phyloP scores from a whole-genome alignment of 30 jellyfish, hydroid and myxozoan genomes.

The Calvadosia cruxmelitensis region DNA sequence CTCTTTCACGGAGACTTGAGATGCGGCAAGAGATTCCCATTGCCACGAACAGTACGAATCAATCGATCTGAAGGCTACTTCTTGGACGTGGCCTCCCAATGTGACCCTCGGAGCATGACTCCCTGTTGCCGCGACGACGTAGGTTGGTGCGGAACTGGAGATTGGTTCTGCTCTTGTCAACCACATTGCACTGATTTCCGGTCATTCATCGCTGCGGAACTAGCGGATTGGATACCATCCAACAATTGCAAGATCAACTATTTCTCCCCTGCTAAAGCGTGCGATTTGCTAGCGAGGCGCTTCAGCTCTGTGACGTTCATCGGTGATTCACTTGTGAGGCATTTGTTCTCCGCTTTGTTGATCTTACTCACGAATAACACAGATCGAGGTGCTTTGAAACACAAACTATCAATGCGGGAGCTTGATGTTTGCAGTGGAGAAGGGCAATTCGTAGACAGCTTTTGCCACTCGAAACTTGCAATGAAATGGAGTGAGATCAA shows the following conservation, averaged over 20 bases:
- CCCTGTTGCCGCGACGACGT: slow-evolving; percentile 85
- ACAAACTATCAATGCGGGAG: slow-evolving; percentile 12
- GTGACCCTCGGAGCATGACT: slow-evolving; percentile 47
- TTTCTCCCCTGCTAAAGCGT: slow-evolving; percentile 26
- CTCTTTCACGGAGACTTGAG: slow-evolving; percentile 60
- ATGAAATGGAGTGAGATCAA: slow-evolving; percentile 55
- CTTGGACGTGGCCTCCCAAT: slow-evolving; percentile 83
- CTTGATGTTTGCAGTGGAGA: slow-evolving; percentile 64
- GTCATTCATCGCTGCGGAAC: slow-evolving; percentile 47
- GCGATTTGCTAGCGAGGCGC: slow-evolving; percentile 26
- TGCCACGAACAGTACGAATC: slow-evolving; percentile 53
- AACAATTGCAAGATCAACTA: slow-evolving; percentile 25
- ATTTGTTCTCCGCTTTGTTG: slow-evolving; percentile 54
- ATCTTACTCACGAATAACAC: slow-evolving; percentile 45
- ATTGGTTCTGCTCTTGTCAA: slow-evolving; percentile 50
- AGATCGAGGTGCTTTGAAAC: slow-evolving; percentile 54
- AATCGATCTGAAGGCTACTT: slow-evolving; percentile 43
- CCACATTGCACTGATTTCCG: slow-evolving; percentile 49
- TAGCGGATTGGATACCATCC: slow-evolving; percentile 47
- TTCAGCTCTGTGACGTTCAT: slow-evolving; percentile 68
- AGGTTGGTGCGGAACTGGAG: slow-evolving; percentile 92
- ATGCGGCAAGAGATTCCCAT: slow-evolving; percentile 71
- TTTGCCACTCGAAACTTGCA: slow-evolving; percentile 71
- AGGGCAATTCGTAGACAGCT: slow-evolving; percentile 82
- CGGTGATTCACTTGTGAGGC: slow-evolving; percentile 92